phyloP scores from a whole-genome alignment of 2,888 invertebrate genomes.

The Boloria euphrosyne region DNA sequence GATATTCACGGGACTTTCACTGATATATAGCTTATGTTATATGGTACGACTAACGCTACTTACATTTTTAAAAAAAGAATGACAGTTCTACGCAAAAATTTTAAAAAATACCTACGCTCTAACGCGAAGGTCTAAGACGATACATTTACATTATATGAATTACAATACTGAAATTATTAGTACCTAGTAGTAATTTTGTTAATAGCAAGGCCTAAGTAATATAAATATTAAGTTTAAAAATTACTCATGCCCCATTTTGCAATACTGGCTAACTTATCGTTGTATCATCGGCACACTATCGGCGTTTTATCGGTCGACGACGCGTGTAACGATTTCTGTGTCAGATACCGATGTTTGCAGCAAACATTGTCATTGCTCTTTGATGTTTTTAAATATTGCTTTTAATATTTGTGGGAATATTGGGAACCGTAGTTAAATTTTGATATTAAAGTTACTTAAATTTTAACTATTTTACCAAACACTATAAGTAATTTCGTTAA shows the following conservation, averaged over 20 bases:
- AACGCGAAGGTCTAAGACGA: too few species aligned
- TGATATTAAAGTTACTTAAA: not conserved
- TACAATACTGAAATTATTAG: too few species aligned
- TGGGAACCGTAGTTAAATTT: not conserved
- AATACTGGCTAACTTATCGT: constrained; percentile 46
- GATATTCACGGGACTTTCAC: too few species aligned
- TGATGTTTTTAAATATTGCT: constrained; percentile 38
- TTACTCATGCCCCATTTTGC: constrained; percentile 48
- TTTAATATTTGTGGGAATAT: not conserved
- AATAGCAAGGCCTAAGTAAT: too few species aligned
- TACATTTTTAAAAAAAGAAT: too few species aligned
- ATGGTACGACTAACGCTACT: too few species aligned
- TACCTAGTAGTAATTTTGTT: too few species aligned
- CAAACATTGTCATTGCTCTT: constrained; percentile 41
- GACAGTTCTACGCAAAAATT: too few species aligned
- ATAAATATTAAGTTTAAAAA: not conserved
- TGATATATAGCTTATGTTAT: too few species aligned
- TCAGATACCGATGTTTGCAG: constrained; percentile 43
- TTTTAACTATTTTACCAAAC: not conserved
- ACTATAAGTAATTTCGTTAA: too few species aligned
- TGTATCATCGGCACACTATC: constrained; percentile 46
- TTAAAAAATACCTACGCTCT: too few species aligned
- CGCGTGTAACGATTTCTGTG: constrained; percentile 48
- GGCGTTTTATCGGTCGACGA: constrained; percentile 49
- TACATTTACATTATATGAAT: too few species aligned